Conservation (phyloP, 2,888 invertebrate genomes). For the Perdita meconis region DNA sequence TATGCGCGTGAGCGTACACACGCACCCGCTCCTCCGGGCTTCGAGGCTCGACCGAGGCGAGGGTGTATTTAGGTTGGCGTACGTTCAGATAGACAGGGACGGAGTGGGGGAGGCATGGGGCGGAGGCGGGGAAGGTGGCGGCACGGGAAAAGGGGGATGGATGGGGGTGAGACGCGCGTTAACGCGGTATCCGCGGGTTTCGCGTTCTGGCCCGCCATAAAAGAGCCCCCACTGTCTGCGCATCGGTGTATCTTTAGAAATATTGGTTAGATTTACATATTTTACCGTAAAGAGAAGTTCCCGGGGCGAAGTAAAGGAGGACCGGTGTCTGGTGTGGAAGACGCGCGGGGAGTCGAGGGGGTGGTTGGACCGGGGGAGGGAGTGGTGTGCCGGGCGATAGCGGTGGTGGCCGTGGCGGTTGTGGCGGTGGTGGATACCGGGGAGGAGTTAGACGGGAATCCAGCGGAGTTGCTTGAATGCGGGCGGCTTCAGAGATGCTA, state of each 20-base stretch:
- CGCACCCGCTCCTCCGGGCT: slow-evolving; percentile 27
- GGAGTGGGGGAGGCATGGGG: slow-evolving; percentile 10
- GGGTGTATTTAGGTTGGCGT: slow-evolving; percentile 69
- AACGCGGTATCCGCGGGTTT: slow-evolving; percentile 75
- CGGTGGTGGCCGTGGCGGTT: slow-evolving; percentile 50
- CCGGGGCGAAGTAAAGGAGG: slow-evolving; percentile 74
- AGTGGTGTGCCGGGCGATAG: slow-evolving; percentile 55
- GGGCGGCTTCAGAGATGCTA: slow-evolving; percentile 82
- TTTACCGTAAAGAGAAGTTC: slow-evolving; percentile 80
- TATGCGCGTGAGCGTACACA: slow-evolving; percentile 8
- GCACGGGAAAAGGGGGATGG: neutral
- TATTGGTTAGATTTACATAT: slow-evolving; percentile 84
- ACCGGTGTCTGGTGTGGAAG: slow-evolving; percentile 64
- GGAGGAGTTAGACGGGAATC: slow-evolving; percentile 77
- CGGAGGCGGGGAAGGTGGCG: neutral
- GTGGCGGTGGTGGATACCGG: slow-evolving; percentile 52
- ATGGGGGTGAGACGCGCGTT: slow-evolving; percentile 45
- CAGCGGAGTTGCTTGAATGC: slow-evolving; percentile 81
- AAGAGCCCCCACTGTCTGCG: slow-evolving; percentile 72
- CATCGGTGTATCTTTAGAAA: slow-evolving; percentile 81
- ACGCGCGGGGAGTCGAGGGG: slow-evolving; percentile 32
- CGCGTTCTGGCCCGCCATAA: slow-evolving; percentile 77
- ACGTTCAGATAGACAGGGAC: slow-evolving; percentile 46
- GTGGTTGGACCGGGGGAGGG: no score
- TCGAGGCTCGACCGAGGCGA: slow-evolving; percentile 43